Base-by-base conservation (phyloP, 2,888 invertebrate species). In the Danaus chrysippus region DNA sequence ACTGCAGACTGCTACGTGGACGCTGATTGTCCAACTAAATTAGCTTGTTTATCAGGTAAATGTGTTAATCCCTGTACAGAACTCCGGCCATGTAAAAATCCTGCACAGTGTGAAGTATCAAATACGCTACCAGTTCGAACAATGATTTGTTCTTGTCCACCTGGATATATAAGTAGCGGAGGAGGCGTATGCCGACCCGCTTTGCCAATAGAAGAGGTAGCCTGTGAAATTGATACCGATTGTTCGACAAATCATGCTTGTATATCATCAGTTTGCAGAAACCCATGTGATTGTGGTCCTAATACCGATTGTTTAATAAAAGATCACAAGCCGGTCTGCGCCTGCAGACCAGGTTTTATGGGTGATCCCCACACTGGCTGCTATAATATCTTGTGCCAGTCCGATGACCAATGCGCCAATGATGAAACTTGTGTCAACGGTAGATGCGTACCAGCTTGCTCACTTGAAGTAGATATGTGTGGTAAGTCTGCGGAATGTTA, bases 61-160 rank as follows among this genome's bases (percentile, higher is more conserved):
- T 98, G 98, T 75, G 94, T 95, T 68, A 94, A 97, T 82, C 97
- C 97, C 9, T 98, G 98, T 76, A 82, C 92, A 3, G 92, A 93
- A 10, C 87, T 97, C 57, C 93, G 94, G 71, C 97, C 97, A 2
- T 98, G 98, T 78, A 92, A 93, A 54, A 92, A 92, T 59, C 96
- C 97, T 43, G 94, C 97, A 0, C 93, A 93, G 68, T 97, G 97
- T 77, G 93, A 94, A 82, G 96, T 97, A 0, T 93, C 96, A 23
- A 93, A 95, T 0, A 96, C 97, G 5, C 83, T 95, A 34, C 97
- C 97, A 0, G 95, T 97, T 8, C 93, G 97, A 67, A 97, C 97
- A 0, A 96, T 97, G 95, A 93, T 96, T 44, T 98, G 97, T 78
- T 93, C 96, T 3, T 98, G 98, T 74, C 96, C 97, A 34, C 95